Evolutionary conservation across 1,140 invertebrate genomes (phyloP).

Genomic region (Bombyx mandarina): DNA sequence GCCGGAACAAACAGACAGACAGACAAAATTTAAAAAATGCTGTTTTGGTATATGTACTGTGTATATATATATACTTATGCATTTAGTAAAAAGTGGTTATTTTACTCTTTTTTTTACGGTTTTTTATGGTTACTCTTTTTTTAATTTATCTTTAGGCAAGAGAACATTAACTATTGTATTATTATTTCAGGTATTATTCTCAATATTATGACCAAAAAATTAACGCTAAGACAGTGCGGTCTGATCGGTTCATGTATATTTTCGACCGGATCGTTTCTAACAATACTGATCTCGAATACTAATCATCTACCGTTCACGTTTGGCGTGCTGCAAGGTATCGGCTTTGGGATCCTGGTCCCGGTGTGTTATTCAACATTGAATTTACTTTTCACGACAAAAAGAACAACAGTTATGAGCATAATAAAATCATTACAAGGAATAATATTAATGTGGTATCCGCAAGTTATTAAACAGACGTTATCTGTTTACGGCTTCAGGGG

Average conservation of each 20-base stretch:
- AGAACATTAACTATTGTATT: neutral
- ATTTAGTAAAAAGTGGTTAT: too few relatives aligned
- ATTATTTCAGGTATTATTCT: constrained; percentile 68
- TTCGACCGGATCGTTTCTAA: constrained; percentile 64
- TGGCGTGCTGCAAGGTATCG: constrained; percentile 72
- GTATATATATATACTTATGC: too few relatives aligned
- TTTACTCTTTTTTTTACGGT: too few relatives aligned
- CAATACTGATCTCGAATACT: constrained; percentile 67
- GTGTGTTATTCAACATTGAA: constrained; percentile 73
- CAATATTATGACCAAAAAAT: constrained; percentile 69
- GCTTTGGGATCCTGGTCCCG: constrained; percentile 74
- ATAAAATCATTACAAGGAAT: constrained; percentile 73
- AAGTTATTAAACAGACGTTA: constrained; percentile 67
- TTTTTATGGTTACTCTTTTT: too few relatives aligned
- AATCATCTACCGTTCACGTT: constrained; percentile 70
- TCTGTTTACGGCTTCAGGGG: constrained; percentile 74
- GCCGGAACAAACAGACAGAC: too few relatives aligned
- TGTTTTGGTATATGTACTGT: too few relatives aligned
- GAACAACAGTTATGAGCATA: constrained; percentile 73
- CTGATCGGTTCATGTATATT: constrained; percentile 68
- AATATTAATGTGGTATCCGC: constrained; percentile 72
- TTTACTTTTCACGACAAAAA: constrained; percentile 72
- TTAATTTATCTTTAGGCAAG: too few relatives aligned
- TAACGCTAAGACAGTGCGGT: constrained; percentile 64
- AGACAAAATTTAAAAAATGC: too few relatives aligned